Evolutionary conservation across 2,888 invertebrate genomes (phyloP).

Genomic region (Alitta virens): DNA sequence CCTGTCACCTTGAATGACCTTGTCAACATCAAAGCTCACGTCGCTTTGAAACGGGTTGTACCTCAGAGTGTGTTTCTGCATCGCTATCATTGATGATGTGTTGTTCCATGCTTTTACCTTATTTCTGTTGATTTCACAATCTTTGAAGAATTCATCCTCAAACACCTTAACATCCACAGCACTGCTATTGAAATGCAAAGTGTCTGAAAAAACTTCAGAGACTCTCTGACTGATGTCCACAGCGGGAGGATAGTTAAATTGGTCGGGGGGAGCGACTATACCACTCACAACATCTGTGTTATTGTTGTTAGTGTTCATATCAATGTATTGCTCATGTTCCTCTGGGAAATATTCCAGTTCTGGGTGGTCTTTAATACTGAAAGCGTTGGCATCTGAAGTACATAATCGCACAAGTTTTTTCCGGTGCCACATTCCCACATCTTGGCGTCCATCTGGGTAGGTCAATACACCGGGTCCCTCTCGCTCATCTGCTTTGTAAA

Average conservation of each 20-base stretch:
- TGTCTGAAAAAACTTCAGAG: conserved; percentile 39
- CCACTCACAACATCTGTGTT: conserved; percentile 17
- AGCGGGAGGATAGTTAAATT: conserved; percentile 18
- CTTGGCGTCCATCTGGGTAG: conserved; percentile 48
- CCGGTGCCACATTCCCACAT: conserved; percentile 54
- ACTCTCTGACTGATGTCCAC: conserved; percentile 31
- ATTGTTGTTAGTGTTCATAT: conserved; percentile 21
- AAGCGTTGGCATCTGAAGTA: conserved; percentile 37
- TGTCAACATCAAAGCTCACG: conserved; percentile 38
- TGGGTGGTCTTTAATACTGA: conserved; percentile 44
- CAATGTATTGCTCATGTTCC: conserved; percentile 37
- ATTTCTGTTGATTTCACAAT: conserved; percentile 3
- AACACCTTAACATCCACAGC: conserved; percentile 48
- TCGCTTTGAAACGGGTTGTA: conserved; percentile 34
- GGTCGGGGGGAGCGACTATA: conserved; percentile 31
- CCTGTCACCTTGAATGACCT: conserved; percentile 39
- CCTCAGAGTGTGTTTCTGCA: conserved; percentile 48
- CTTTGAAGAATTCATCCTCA: conserved; percentile 45
- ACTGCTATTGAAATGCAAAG: conserved; percentile 43
- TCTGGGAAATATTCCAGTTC: conserved; percentile 45
- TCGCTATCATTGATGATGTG: conserved; percentile 41
- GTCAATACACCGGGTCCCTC: conserved; percentile 53
- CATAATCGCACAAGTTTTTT: conserved; percentile 50
- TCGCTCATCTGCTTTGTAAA: conserved; percentile 52
- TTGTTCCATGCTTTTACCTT: conserved; percentile 41